A percentile compares a stretch with the other conserved stretches of the same genome.
phyloP scores from a whole-genome alignment of 2,797 vertebrate species.

The Corythornis leucogaster region DNA sequence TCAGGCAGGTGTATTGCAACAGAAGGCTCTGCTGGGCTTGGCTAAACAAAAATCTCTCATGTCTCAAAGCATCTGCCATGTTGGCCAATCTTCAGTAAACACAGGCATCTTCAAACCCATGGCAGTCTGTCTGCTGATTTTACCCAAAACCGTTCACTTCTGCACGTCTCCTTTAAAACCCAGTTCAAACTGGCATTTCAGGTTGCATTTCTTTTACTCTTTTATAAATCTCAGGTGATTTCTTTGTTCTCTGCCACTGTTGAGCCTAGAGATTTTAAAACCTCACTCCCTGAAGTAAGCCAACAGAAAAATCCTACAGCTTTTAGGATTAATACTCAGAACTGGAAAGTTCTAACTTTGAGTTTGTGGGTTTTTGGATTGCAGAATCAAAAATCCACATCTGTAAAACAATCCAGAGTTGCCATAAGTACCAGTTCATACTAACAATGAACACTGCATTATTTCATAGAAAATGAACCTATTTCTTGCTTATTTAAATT shows the following conservation, averaged over 20 bases:
- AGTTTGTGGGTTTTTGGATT: neutral
- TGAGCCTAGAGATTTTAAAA: neutral
- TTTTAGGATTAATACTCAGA: neutral
- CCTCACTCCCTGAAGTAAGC: neutral
- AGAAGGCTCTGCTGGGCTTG: conserved; percentile 67
- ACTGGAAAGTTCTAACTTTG: neutral
- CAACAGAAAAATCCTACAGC: neutral
- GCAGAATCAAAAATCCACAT: neutral
- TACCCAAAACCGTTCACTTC: neutral
- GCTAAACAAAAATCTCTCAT: conserved; percentile 49
- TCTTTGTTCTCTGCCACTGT: neutral
- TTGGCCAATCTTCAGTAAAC: conserved; percentile 49
- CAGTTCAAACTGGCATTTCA: neutral
- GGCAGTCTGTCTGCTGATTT: neutral
- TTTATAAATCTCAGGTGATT: neutral
- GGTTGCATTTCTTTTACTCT: neutral
- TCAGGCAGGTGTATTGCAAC: conserved; percentile 30
- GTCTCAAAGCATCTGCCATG: conserved; percentile 28
- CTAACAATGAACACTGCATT: neutral
- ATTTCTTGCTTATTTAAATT: neutral
- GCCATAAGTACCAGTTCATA: neutral
- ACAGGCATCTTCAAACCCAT: neutral
- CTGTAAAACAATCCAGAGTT: neutral
- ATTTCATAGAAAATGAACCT: neutral
- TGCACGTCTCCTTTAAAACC: neutral